These are phyloP conservation scores for rat (Rattus norvegicus) DNA, from an alignment of 2,113 vertebrate genomes.

Conservation along the genomic window DNA sequence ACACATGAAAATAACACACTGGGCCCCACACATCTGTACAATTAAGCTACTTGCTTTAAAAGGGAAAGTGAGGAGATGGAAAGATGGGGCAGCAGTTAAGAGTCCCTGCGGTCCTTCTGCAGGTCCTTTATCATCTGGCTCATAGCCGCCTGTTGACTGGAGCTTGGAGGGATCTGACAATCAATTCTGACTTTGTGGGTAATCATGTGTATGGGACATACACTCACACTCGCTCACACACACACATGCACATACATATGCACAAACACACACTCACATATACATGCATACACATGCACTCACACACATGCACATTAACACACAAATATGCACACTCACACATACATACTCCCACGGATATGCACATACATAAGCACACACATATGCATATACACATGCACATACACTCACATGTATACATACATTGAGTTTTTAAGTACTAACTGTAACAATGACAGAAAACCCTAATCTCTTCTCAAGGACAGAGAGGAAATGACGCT, in stretches of 20 bases:
- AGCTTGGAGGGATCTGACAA: neutral
- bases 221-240: neutral
- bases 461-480: neutral
- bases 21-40: neutral
- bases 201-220: neutral
- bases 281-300: too few relatives aligned
- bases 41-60: neutral
- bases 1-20: neutral
- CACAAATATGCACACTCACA: too few relatives aligned
- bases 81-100: neutral
- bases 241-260: neutral
- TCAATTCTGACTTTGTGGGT: neutral
- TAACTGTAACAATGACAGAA: neutral
- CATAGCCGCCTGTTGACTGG: neutral
- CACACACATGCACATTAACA: too few relatives aligned
- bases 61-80: neutral
- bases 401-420: too few relatives aligned
- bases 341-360: neutral
- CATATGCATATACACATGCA: too few relatives aligned
- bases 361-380: too few relatives aligned
- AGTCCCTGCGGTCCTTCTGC: neutral
- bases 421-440: neutral
- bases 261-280: too few relatives aligned
- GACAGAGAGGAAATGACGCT: neutral
- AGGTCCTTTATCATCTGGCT: neutral